Conservation (phyloP, 1,140 invertebrate species). For the Drosophila rufa region DNA sequence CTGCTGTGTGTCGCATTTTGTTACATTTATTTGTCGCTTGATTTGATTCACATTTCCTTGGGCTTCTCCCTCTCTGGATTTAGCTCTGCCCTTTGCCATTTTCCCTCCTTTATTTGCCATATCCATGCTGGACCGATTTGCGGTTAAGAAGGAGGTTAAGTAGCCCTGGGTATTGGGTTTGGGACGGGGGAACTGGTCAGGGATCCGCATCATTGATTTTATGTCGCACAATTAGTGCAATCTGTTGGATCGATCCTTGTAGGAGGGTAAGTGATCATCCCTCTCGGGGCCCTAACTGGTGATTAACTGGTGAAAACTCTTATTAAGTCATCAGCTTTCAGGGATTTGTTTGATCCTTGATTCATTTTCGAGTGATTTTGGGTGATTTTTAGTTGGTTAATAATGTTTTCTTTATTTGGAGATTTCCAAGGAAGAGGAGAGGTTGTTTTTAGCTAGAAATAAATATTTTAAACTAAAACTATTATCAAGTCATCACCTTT, state of each 20-base stretch:
- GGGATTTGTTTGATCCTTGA: not conserved
- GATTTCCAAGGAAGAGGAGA: no score
- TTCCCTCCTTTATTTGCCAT: constrained; percentile 52
- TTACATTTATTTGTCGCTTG: constrained; percentile 82
- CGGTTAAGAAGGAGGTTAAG: constrained; percentile 49
- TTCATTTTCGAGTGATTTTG: not conserved
- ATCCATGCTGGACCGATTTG: constrained; percentile 64
- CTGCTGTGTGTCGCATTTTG: constrained; percentile 64
- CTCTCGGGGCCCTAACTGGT: not conserved
- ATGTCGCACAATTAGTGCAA: constrained; percentile 56
- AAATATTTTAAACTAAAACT: no score
- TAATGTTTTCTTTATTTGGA: no score
- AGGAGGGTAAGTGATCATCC: constrained; percentile 4
- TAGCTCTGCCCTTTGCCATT: constrained; percentile 12
- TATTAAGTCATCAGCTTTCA: constrained; percentile 6
- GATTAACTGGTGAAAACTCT: not conserved
- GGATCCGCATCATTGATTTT: constrained; percentile 57
- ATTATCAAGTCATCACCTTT: no score
- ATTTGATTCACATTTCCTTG: constrained; percentile 66
- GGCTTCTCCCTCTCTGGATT: not conserved
- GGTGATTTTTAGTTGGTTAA: not conserved
- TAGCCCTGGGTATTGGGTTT: constrained; percentile 29
- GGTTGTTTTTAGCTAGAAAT: no score
- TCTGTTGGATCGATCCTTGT: constrained; percentile 29
- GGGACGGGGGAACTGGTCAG: constrained; percentile 8